Percentiles rank a stretch among this genome's conserved stretches.
Conservation (phyloP, 2,888 invertebrate genomes). For the Zelleria hepariella region DNA sequence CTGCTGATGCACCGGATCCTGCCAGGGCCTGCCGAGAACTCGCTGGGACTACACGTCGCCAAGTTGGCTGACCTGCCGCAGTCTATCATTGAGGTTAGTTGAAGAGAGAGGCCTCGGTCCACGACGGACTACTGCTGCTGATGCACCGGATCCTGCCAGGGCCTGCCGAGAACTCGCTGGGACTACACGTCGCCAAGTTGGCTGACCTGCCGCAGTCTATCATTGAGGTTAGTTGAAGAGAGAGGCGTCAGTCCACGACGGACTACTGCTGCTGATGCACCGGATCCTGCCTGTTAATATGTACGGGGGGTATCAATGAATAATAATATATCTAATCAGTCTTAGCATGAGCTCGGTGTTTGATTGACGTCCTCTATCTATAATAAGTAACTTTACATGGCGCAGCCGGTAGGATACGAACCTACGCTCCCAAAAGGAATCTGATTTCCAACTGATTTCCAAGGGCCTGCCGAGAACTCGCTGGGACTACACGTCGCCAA, state of each 20-base stretch:
- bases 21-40: slow-evolving; percentile 90
- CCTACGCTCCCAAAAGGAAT: too few relatives aligned
- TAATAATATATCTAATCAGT: too few relatives aligned
- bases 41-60: slow-evolving; percentile 96
- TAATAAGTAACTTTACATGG: too few relatives aligned
- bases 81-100: slow-evolving; percentile 79
- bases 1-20: slow-evolving; percentile 88
- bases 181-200: slow-evolving; percentile 93
- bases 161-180: slow-evolving; percentile 92
- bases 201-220: slow-evolving; percentile 88
- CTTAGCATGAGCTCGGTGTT: too few relatives aligned
- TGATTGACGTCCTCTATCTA: too few relatives aligned
- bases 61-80: slow-evolving; percentile 88
- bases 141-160: slow-evolving; percentile 90
- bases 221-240: slow-evolving; percentile 76
- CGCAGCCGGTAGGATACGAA: too few relatives aligned
- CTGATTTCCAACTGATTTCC: too few relatives aligned
- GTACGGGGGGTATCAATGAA: too few relatives aligned
- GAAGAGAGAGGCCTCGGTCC: slow-evolving; percentile 83
- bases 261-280: slow-evolving; percentile 86
- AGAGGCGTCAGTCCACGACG: slow-evolving; percentile 81
- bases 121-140: slow-evolving; percentile 81
- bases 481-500: slow-evolving; percentile 96
- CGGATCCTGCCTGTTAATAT: too few relatives aligned
- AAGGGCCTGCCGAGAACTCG: too few relatives aligned